Percentiles rank a stretch among this genome's conserved stretches.
phyloP scores from a whole-genome alignment of 1,140 invertebrate species.

The Drosophila azteca region DNA sequence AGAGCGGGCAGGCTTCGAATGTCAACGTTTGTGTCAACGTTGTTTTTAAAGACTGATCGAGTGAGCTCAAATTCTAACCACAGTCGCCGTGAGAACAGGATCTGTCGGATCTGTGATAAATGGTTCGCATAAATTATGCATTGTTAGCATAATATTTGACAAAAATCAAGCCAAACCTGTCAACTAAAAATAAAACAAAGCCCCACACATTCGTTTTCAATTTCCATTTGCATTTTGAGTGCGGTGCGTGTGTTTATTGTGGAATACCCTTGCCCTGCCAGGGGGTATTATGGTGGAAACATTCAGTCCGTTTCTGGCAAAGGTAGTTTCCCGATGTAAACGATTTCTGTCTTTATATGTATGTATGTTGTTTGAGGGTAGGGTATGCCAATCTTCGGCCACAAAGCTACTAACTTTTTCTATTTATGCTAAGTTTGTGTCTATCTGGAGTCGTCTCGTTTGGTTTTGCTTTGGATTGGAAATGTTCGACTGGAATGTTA shows the following conservation, averaged over 20 bases:
- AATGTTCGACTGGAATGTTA: constrained; percentile 42
- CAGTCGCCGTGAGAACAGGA: constrained; percentile 55
- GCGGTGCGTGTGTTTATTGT: constrained; percentile 36
- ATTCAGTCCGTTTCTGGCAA: too few relatives aligned
- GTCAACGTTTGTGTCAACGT: constrained; percentile 25
- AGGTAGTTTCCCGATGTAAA: too few relatives aligned
- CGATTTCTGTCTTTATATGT: too few relatives aligned
- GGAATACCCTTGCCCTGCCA: too few relatives aligned
- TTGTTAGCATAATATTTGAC: constrained; percentile 51
- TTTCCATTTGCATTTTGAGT: constrained; percentile 70
- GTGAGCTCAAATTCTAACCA: too few relatives aligned
- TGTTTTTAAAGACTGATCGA: constrained; percentile 6
- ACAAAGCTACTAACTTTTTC: too few relatives aligned
- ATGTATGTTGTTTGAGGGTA: too few relatives aligned
- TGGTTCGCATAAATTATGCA: constrained; percentile 63
- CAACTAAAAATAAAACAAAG: constrained; percentile 63
- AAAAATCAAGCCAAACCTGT: constrained; percentile 55
- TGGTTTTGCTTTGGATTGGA: constrained; percentile 42
- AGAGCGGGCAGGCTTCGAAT: constrained; percentile 3
- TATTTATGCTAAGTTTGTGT: constrained; percentile 42
- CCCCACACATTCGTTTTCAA: constrained; percentile 66
- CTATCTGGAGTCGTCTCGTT: constrained; percentile 18
- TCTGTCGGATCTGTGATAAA: constrained; percentile 47
- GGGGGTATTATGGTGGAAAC: too few relatives aligned
- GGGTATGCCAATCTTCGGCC: too few relatives aligned